Evolutionary conservation across 1,140 invertebrate genomes (phyloP).

Genomic region (Drosophila kohkoa): DNA sequence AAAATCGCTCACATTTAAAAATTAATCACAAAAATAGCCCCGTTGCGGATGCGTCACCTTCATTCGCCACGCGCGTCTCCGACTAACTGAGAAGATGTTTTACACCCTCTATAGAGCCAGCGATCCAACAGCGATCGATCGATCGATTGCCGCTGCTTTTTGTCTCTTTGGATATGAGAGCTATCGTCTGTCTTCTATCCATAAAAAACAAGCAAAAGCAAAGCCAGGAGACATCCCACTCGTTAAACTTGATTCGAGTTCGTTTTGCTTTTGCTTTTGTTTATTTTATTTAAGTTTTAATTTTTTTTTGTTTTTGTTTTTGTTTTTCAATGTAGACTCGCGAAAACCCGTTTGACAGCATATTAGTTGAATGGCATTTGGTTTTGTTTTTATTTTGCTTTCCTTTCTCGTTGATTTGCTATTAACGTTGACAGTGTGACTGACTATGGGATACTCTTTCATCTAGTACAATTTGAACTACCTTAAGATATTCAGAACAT

Average conservation of each 20-base stretch:
- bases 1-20: conserved; percentile 17
- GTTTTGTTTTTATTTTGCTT: conserved; percentile 14
- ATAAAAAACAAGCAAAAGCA: conserved; percentile 48
- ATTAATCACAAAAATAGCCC: conserved; percentile 68
- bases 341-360: conserved; percentile 54
- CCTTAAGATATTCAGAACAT: no score
- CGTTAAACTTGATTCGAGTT: conserved; percentile 42
- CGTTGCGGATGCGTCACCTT: conserved; percentile 58
- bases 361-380: conserved; percentile 31
- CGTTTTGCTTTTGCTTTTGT: conserved; percentile 39
- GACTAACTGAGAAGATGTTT: conserved; percentile 59
- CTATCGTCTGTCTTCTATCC: conserved; percentile 16
- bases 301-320: conserved; percentile 12
- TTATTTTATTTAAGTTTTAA: conserved; percentile 40
- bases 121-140: conserved; percentile 60
- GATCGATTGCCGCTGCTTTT: conserved; percentile 44
- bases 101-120: conserved; percentile 31
- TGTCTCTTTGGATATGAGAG: conserved; percentile 45
- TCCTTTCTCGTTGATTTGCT: conserved; percentile 15
- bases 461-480: not conserved
- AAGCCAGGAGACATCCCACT: conserved; percentile 17
- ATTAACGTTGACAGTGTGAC: not conserved
- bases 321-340: not conserved
- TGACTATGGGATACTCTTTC: conserved; percentile 1
- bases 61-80: conserved; percentile 42